These are phyloP conservation scores for Benitochromis conjunctus DNA, from an alignment of 2,113 vertebrate genomes.

Conservation along the genomic window DNA sequence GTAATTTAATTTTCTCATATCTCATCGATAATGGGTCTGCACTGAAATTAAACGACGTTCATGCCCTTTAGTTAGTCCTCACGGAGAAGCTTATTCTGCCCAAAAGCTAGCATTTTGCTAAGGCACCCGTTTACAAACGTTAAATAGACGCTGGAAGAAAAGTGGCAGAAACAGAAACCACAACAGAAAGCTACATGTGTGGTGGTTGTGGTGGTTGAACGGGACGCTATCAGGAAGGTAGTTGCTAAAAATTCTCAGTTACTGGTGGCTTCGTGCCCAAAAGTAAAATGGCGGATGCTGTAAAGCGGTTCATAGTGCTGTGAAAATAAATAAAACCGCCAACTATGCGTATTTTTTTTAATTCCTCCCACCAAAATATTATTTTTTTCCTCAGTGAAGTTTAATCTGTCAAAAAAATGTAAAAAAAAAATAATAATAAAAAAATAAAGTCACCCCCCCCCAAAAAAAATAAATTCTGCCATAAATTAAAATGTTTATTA, in stretches of 20 bases:
- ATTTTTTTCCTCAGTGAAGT: not conserved
- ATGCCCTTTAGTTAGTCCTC: fast-evolving
- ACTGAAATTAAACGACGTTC: not conserved
- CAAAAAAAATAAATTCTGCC: not conserved
- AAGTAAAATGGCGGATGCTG: not conserved
- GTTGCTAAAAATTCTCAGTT: not conserved
- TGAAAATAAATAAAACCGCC: not conserved
- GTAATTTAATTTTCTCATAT: not conserved
- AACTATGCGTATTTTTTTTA: not conserved
- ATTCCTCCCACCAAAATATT: not conserved
- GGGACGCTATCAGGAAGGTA: fast-evolving
- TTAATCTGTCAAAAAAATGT: not conserved
- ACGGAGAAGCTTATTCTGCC: not conserved
- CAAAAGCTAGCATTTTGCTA: not conserved
- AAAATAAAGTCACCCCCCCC: not conserved
- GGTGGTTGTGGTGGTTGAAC: not conserved
- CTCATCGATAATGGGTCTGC: not conserved
- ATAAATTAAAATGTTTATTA: fast-evolving
- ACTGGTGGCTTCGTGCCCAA: not conserved
- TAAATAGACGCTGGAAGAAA: not conserved
- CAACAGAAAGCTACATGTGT: not conserved
- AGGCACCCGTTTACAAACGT: not conserved
- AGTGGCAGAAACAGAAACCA: not conserved
- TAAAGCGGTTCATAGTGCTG: not conserved
- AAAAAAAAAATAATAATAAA: not conserved